phyloP scores from a whole-genome alignment of 2,888 invertebrate species.

The Stenodema calcarata region DNA sequence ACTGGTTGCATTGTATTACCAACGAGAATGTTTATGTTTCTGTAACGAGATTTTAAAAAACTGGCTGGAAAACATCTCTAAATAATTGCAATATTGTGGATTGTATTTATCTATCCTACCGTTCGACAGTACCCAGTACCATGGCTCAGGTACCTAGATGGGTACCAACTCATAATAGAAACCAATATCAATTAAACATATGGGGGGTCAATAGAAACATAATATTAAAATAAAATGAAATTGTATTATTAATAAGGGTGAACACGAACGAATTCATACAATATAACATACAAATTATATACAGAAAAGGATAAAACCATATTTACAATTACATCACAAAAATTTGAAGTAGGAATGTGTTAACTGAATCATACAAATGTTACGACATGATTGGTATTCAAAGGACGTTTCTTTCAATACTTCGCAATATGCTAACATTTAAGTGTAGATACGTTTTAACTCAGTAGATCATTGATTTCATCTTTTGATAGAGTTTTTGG shows the following conservation, averaged over 20 bases:
- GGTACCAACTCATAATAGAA: too few relatives aligned
- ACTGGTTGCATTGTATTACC: too few relatives aligned
- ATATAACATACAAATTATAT: background rate
- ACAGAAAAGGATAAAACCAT: background rate
- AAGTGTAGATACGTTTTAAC: constrained; percentile 54
- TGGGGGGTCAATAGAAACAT: background rate
- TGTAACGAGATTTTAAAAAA: too few relatives aligned
- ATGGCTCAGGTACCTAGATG: too few relatives aligned
- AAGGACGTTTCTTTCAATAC: background rate
- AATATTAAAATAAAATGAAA: background rate
- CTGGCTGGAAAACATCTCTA: too few relatives aligned
- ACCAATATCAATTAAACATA: background rate
- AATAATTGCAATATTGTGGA: too few relatives aligned
- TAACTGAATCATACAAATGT: background rate
- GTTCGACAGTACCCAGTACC: too few relatives aligned
- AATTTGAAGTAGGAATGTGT: background rate
- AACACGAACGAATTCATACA: background rate
- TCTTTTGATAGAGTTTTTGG: constrained; percentile 60
- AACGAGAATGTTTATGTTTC: too few relatives aligned
- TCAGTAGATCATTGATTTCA: constrained; percentile 61
- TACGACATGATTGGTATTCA: background rate
- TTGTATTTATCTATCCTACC: too few relatives aligned
- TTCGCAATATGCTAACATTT: background rate
- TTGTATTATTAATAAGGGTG: background rate
- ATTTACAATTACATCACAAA: background rate